Evolutionary conservation across 2,888 invertebrate species (phyloP), one percentile per base, ranked within the genome.

Genomic region (Sabatieria punctata): DNA sequence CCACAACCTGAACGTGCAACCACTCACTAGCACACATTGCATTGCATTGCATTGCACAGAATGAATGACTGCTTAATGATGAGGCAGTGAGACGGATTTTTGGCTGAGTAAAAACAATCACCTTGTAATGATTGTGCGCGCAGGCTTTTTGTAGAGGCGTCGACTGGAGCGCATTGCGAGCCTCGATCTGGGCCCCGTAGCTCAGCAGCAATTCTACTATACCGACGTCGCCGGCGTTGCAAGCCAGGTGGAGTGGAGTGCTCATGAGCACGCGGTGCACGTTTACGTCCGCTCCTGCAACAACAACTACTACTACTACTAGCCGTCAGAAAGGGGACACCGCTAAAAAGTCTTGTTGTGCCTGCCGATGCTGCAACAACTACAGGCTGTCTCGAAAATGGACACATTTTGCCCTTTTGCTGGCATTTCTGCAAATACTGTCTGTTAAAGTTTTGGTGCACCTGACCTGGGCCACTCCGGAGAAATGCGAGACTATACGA

Each of bases 201-300:
- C 66, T 51, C 36, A 68, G 54, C 19, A 69, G 55, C 37, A 58
- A 46, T 18, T 46, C 23, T 4, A 58, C 52, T 36, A 65, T 59
- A 1, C 59, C 53, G 1, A 63, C 50, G 41, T 67, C 61, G 1
- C 68, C 69, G 2, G 61, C 57, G 26, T 60, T 57, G 4, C 66
- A 66, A 3, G 86, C 85, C 50, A 85, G 68, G 65, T 89, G 88
- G 47, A 88, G 70, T 0, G 86, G 79, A 1, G 84, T 83, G 68
- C 85, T 83, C 48, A 77, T 76, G 60, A 79, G 77, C 44, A 75
- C 69, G 54, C 78, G 77, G 0, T 79, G 78, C 6, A 78, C 77
- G 59, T 82, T 78, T n/a, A 80, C 76, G 42, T 78, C 74, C 1
- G 86, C 84, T 13, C 65, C 65, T 59, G n/a, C 8, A 30, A 30